These are phyloP conservation scores for Falco punctatus DNA, from an alignment of 2,113 vertebrate species.

Conservation along the genomic window DNA sequence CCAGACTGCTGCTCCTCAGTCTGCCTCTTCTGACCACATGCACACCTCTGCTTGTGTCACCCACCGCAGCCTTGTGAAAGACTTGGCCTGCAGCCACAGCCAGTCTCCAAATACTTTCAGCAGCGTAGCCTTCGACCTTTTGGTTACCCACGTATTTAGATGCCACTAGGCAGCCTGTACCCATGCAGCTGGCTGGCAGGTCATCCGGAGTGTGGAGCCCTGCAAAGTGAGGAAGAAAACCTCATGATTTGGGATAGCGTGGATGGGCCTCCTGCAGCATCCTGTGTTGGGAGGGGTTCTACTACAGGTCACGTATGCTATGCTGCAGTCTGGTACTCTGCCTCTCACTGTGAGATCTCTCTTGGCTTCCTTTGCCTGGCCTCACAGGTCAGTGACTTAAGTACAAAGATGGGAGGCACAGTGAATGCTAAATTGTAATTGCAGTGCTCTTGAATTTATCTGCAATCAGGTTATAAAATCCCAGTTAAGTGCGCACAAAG, in stretches of 20 bases:
- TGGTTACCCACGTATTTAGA: accelerated
- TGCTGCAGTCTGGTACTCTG: background rate
- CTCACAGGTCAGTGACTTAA: background rate
- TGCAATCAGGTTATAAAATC: background rate
- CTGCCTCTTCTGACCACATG: background rate
- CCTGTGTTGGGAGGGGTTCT: no score
- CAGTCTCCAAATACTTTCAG: background rate
- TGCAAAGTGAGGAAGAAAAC: background rate
- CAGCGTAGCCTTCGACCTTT: accelerated
- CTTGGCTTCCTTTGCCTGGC: background rate
- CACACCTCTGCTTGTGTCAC: background rate
- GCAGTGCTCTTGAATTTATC: background rate
- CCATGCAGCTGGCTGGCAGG: background rate
- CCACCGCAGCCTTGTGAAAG: background rate
- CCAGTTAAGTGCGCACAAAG: background rate
- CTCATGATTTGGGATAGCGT: background rate
- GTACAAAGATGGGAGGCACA: background rate
- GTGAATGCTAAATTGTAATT: background rate
- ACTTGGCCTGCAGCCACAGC: background rate
- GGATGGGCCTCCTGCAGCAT: background rate
- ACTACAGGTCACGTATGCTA: accelerated
- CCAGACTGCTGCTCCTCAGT: background rate
- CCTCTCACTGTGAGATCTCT: background rate
- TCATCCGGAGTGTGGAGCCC: background rate
- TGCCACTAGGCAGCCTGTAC: background rate